Conservation (phyloP, 2,888 invertebrate species). For the Hydroisotoma schaefferi region DNA sequence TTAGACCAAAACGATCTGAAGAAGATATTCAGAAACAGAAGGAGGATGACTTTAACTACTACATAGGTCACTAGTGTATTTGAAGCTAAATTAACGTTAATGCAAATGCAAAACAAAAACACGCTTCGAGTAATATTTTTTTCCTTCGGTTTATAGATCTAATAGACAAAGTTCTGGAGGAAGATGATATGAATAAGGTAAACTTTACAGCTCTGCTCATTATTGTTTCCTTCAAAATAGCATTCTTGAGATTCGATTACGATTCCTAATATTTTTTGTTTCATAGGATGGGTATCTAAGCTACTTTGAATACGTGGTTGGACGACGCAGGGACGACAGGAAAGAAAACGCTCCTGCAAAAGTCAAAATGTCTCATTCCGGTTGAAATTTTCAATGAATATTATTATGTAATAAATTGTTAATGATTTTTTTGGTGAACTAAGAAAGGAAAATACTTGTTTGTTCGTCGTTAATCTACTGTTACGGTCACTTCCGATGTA, state of each 20-base stretch:
- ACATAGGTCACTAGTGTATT: constrained; percentile 55
- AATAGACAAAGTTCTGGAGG: constrained; percentile 76
- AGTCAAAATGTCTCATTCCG: no score
- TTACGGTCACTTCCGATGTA: no score
- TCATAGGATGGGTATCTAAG: constrained; percentile 65
- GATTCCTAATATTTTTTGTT: neutral
- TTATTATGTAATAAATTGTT: no score
- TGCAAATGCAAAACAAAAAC: no score
- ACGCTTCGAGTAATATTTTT: no score
- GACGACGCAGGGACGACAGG: constrained; percentile 52
- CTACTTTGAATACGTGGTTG: constrained; percentile 71
- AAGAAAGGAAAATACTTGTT: no score
- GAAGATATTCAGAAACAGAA: constrained; percentile 53
- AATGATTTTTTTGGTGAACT: no score
- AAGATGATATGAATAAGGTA: constrained; percentile 76
- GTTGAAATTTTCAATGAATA: no score
- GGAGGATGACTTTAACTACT: constrained; percentile 55
- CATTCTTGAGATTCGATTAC: no score
- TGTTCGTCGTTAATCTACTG: no score
- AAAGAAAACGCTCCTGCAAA: constrained; percentile 29
- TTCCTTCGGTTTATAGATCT: constrained; percentile 61
- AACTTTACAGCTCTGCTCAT: neutral
- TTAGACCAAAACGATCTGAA: neutral
- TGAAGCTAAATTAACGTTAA: no score
- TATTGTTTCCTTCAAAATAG: neutral